Percentiles rank a stretch among this genome's conserved stretches.
Conservation (phyloP, 2,797 vertebrate genomes). For the Staurois parvus region DNA sequence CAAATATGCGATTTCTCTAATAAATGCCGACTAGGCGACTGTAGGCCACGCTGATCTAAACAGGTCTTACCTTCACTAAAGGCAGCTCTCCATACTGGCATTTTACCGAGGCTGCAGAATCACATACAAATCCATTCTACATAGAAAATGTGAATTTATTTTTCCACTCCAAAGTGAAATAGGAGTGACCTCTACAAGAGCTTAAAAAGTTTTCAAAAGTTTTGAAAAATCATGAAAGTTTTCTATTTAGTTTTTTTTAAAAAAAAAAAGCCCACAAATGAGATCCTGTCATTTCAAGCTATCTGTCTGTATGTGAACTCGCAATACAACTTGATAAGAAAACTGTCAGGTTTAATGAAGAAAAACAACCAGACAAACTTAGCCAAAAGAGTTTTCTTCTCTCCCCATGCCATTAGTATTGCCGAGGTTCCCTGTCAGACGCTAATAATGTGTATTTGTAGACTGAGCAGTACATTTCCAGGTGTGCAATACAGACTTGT, state of each 20-base stretch:
- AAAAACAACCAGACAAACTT: slow-evolving; percentile 63
- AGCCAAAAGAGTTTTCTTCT: slow-evolving; percentile 63
- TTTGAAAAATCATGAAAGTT: neutral
- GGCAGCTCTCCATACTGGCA: no score
- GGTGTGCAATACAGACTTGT: slow-evolving; percentile 68
- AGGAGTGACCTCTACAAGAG: no score
- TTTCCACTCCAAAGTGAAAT: no score
- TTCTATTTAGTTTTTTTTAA: neutral
- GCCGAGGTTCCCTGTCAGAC: slow-evolving; percentile 70
- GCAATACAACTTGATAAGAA: slow-evolving; percentile 61
- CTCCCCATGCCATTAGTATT: slow-evolving; percentile 63
- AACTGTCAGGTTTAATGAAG: slow-evolving; percentile 66
- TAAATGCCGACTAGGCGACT: no score
- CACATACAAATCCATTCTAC: no score
- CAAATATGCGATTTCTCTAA: no score
- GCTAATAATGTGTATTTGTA: slow-evolving; percentile 68
- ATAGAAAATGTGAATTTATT: no score
- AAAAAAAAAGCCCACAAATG: slow-evolving; percentile 2
- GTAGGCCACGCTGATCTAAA: no score
- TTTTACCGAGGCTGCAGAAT: no score
- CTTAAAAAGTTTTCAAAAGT: neutral
- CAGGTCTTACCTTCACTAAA: no score
- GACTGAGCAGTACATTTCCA: slow-evolving; percentile 68
- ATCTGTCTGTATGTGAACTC: neutral
- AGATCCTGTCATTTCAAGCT: neutral